Evolutionary conservation across 1,140 invertebrate species (phyloP).

Genomic region (Matsumurasca onukii): DNA sequence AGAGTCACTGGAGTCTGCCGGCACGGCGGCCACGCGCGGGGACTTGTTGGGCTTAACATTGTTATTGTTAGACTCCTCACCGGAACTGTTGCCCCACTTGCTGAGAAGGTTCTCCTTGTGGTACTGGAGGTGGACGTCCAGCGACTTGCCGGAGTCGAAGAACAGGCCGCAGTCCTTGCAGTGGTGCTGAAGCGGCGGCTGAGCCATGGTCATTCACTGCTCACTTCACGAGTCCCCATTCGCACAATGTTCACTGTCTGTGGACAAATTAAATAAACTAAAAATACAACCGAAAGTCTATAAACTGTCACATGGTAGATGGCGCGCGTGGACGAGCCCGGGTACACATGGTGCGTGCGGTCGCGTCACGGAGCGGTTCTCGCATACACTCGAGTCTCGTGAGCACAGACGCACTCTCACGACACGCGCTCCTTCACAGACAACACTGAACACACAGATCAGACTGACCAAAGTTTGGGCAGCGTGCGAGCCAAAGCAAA

Average conservation of each 20-base stretch:
- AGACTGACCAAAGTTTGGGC: slow-evolving; percentile 12
- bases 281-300: slow-evolving; percentile 22
- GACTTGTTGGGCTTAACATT: slow-evolving; percentile 55
- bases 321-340: neutral
- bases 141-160: slow-evolving; percentile 69
- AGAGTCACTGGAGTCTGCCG: slow-evolving; percentile 60
- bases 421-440: slow-evolving; percentile 20
- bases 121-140: slow-evolving; percentile 76
- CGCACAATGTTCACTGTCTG: slow-evolving; percentile 31
- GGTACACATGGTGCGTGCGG: slow-evolving; percentile 12
- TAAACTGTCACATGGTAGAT: slow-evolving; percentile 10
- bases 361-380: slow-evolving; percentile 17
- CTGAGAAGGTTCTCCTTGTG: slow-evolving; percentile 73
- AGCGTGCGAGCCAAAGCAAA: slow-evolving; percentile 31
- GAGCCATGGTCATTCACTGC: slow-evolving; percentile 29
- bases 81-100: slow-evolving; percentile 61
- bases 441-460: neutral
- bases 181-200: slow-evolving; percentile 25
- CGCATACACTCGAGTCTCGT: slow-evolving; percentile 18
- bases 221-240: slow-evolving; percentile 26
- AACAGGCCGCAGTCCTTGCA: slow-evolving; percentile 73
- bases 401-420: slow-evolving; percentile 17
- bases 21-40: slow-evolving; percentile 52
- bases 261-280: slow-evolving; percentile 26
- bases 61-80: slow-evolving; percentile 56